Base-by-base conservation (phyloP, 2,888 invertebrate genomes). In the Coleophora flavipennella region DNA sequence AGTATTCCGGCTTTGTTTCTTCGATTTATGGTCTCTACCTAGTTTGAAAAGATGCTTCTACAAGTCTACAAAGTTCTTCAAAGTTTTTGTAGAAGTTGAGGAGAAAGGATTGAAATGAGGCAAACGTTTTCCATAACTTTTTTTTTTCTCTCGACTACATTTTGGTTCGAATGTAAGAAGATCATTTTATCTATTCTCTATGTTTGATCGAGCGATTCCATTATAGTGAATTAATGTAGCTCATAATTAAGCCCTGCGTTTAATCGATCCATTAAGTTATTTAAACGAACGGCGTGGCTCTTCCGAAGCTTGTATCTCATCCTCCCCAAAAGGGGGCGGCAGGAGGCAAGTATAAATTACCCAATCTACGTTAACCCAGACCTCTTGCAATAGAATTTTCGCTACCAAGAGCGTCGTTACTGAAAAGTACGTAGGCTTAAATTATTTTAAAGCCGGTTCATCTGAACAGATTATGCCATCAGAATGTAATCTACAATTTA, bases 281-380 rank as follows among this genome's bases (percentile, higher is more conserved):
- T 78, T 77, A 72, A 76, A 74, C 69, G 69, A 73, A 73, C 67
- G 72, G 61, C 65, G 65, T 66, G 64, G 67, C 65, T 71, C 64
- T 62, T 69, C 63, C 60, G 63, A 59, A 62, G 63, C 70, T 68
- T 68, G 67, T 69, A 68, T 62, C 66, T 59, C 60, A 62, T 59
- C 59, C 61, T 56, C 55, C 52, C 55, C 52, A 51, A 3, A 20
- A 3, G 60, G 49, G 58, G 67, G 62, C 62, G 62, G 65, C 55
- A 61, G 67, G 68, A 67, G 76, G 79, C 75, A 70, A 80, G 72
- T 80, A 81, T 81, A 83, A 81, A 83, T 80, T 81, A 79, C 80
- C 79, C 75, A 81, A 81, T 81, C 80, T 79, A 72, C 77, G 73
- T 62, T 75, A 71, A 77, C 75, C 76, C 69, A 72, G 75, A 71